Percentiles rank a stretch among this genome's conserved stretches.
Evolutionary conservation across 2,888 invertebrate species (phyloP).

Genomic region (Dolomedes plantarius): DNA sequence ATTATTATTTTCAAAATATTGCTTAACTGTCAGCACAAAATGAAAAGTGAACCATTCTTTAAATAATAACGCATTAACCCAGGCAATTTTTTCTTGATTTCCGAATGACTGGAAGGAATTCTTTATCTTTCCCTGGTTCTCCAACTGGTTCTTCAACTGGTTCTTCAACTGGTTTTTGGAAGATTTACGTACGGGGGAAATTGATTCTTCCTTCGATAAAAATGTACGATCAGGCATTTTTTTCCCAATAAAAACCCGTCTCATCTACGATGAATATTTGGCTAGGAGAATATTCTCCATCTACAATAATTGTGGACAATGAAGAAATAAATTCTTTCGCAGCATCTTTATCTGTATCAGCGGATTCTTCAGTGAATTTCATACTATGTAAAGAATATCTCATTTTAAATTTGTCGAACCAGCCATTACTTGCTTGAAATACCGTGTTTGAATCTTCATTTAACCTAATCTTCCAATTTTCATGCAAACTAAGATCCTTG

Average conservation of each 20-base stretch:
- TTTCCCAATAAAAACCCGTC: background rate
- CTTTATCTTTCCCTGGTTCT: too few species aligned
- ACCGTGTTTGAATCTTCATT: slow-evolving; percentile 17
- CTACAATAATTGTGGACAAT: slow-evolving; percentile 21
- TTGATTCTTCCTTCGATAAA: too few species aligned
- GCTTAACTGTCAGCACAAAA: background rate
- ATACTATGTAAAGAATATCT: slow-evolving; percentile 40
- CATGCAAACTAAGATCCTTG: slow-evolving; percentile 29
- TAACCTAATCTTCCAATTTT: slow-evolving; percentile 11
- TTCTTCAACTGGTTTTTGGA: slow-evolving; percentile 23
- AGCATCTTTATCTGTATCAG: slow-evolving; percentile 10
- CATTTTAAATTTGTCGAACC: slow-evolving; percentile 70
- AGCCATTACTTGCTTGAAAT: slow-evolving; percentile 70
- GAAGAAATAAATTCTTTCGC: slow-evolving; percentile 20
- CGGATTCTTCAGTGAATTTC: slow-evolving; percentile 18
- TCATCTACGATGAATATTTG: slow-evolving; percentile 31
- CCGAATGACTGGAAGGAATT: slow-evolving; percentile 26
- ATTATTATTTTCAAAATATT: slow-evolving; percentile 28
- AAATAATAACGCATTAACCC: background rate
- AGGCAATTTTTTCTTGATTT: slow-evolving; percentile 17
- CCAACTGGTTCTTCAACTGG: slow-evolving; percentile 31
- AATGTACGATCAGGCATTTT: slow-evolving; percentile 10
- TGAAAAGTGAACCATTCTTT: slow-evolving; percentile 9
- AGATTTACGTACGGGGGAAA: slow-evolving; percentile 13
- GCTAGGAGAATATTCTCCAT: slow-evolving; percentile 14